Evolutionary conservation across 2,113 vertebrate genomes (phyloP), one percentile per base, ranked within the genome.

Genomic region (Ploceus nigricollis): DNA sequence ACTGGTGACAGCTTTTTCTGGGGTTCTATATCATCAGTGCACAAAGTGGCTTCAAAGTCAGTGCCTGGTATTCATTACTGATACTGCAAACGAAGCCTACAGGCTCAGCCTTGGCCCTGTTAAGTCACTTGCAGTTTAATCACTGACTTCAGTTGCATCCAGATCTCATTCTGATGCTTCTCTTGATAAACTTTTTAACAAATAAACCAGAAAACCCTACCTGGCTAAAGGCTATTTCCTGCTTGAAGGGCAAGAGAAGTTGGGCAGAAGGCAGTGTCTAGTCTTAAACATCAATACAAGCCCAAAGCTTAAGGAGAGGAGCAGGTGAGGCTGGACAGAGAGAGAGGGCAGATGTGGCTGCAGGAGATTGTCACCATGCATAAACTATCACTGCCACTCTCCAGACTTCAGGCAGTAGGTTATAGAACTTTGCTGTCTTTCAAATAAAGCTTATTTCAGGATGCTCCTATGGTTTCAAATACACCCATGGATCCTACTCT

Each of bases 21-120:
- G 24, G 37, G 44, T 90, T 84, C 48, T 93, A 9, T 89, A 76
- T 78, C 60, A 92, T 63, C 72, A 60, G 25, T 18, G 25, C 48
- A 75, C n/a, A 40, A 90, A 83, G 24, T 53, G 37, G 82, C 45
- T 64, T 89, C 87, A 78, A 77, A 93, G 79, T 87, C 78, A 77
- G 65, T 45, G 57, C 81, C 85, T 96, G 88, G 53, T 82, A 78
- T 89, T 92, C 88, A 78, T 95, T 95, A 89, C 21, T 40, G 54
- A 35, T 24, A 15, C n/a, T 28, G 71, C 42, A 72, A 50, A 50
- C 11, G 45, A 69, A 85, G 42, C 51, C 56, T 40, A 66, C 19
- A 77, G 54, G 42, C 54, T 77, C 54, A 95, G 5, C 79, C 58
- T 86, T 80, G 80, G 60, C 45, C 47, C 47, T 58, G 28, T 25